Evolutionary conservation across 2,113 vertebrate genomes (phyloP).

Genomic region (Pelecanus crispus): DNA sequence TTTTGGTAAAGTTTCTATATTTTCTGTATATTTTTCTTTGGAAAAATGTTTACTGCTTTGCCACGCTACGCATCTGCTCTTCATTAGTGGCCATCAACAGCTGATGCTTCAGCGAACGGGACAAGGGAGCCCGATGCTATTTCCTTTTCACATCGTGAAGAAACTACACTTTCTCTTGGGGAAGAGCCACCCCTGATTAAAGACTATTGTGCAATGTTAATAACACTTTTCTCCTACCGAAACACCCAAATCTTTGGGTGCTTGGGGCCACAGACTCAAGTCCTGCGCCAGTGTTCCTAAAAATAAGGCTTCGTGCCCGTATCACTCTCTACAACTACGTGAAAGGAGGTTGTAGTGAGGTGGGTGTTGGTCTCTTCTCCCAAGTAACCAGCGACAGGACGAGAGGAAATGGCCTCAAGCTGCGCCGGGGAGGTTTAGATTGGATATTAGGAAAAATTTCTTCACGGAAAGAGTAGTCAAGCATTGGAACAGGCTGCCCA

Average conservation of each 20-base stretch:
- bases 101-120: neutral
- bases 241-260: neutral
- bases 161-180: neutral
- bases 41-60: neutral
- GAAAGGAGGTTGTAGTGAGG: no score
- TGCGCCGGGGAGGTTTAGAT: no score
- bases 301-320: accelerated
- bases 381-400: no score
- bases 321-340: no score
- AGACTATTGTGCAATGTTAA: neutral
- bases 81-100: neutral
- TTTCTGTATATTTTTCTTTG: neutral
- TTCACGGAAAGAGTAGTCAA: no score
- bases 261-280: neutral
- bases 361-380: no score
- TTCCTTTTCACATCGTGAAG: neutral
- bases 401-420: no score
- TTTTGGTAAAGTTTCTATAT: neutral
- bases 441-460: no score
- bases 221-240: neutral
- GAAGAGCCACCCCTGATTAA: neutral
- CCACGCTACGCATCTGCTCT: neutral
- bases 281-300: neutral
- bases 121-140: neutral
- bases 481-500: no score